Base-by-base conservation (phyloP, 2,888 invertebrate species). In the Drosophila macrospina region DNA sequence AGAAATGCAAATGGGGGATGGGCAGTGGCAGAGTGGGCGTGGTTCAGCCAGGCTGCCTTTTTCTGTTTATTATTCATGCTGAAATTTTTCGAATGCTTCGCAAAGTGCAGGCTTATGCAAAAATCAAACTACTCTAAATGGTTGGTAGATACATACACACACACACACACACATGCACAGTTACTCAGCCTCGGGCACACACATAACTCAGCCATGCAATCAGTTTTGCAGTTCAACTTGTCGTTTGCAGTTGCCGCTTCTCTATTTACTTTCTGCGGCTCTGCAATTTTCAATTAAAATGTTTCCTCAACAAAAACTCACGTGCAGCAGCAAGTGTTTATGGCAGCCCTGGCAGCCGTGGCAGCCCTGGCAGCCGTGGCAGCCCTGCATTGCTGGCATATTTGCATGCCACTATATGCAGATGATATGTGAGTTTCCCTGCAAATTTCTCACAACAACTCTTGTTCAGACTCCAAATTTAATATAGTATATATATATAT, bases 221-320 rank as follows among this genome's bases (percentile, higher is more conserved):
- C 66, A 72, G 74, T 56, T 64, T 20, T 20, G 20, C 20, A 20
- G 20, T 63, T 63, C 63, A 72, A 78, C 74, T 86, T 78, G 78
- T 73, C 80, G 80, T 52, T 63, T 54, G 69, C 80, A 74, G 66
- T 51, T 63, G 55, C 59, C 30, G 62, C 48, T 62, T 30, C 62
- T 68, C 51, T 72, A 69, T 79, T 80, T 78, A 76, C 76, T 75
- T 72, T 47, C 66, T 62, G 69, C 67, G 78, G 59, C 74, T 70
- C 68, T 71, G 70, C 76, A 77, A 78, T 86, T 86, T 84, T 80
- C 84, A 88, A 88, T 86, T 86, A 86, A 86, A 88, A 86, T 86
- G 72, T 78, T 88, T 82, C 69, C 76, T 63, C 71, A 65, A 69
- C 69, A 51, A 52, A 54, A 52, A 54, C 44, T 34, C 13, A 11